These are phyloP conservation scores for Melanostoma scalare DNA, from an alignment of 2,888 invertebrate genomes.

Conservation along the genomic window DNA sequence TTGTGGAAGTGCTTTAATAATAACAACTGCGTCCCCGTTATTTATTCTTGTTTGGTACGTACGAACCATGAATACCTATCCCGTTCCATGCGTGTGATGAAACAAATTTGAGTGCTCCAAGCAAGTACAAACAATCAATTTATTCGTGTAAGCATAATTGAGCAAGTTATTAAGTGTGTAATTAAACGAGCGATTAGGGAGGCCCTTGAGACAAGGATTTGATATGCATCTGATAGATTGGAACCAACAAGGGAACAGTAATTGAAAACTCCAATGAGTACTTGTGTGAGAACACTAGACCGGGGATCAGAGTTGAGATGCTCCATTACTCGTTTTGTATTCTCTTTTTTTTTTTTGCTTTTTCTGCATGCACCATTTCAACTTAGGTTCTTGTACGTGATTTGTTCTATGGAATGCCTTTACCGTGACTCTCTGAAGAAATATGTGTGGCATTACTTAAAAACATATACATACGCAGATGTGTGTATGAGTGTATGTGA, in stretches of 20 bases:
- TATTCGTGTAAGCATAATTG: conserved; percentile 34
- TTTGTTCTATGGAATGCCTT: not conserved
- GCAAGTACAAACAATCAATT: not conserved
- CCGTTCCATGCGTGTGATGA: not conserved
- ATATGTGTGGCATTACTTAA: not conserved
- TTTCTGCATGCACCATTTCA: too few relatives aligned
- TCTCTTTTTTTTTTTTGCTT: too few relatives aligned
- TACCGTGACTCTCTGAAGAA: not conserved
- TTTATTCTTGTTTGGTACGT: too few relatives aligned
- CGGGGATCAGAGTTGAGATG: not conserved
- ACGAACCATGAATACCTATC: not conserved
- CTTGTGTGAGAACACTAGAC: conserved; percentile 5
- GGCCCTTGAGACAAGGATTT: conserved; percentile 6
- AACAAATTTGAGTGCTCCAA: conserved; percentile 3
- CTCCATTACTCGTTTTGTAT: not conserved
- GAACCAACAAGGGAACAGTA: conserved; percentile 29
- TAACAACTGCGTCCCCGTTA: too few relatives aligned
- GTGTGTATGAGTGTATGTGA: not conserved
- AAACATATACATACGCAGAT: not conserved
- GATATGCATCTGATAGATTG: conserved; percentile 8
- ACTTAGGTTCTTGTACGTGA: not conserved
- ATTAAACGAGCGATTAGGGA: conserved; percentile 41
- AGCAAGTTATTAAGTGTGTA: conserved; percentile 46
- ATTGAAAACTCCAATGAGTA: conserved; percentile 54
- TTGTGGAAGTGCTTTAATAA: too few relatives aligned